Percentiles rank a stretch among this genome's conserved stretches.
Evolutionary conservation across 35 echinoderm and acorn worm species (phyloP).

Genomic region (Ophiothrix spiculata): DNA sequence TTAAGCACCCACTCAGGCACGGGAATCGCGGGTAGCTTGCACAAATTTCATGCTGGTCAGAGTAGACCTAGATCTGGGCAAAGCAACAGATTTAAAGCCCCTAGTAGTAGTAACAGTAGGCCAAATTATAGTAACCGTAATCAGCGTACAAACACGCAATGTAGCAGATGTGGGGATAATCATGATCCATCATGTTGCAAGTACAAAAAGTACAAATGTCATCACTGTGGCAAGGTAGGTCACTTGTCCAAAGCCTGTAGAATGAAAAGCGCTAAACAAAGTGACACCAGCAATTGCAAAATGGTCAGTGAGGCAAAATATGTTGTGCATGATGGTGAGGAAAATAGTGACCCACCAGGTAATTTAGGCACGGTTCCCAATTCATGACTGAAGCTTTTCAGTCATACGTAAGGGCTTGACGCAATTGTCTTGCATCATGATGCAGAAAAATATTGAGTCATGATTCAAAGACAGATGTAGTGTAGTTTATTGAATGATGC

Average conservation of each 20-base stretch:
- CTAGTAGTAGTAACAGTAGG: background rate
- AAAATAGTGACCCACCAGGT: background rate
- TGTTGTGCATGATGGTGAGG: too few species aligned
- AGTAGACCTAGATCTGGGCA: background rate
- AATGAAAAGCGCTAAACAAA: background rate
- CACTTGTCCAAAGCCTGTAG: conserved; percentile 54
- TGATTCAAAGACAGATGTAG: too few species aligned
- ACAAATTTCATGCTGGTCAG: background rate
- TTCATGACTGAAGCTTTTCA: too few species aligned
- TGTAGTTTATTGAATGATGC: too few species aligned
- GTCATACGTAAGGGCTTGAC: too few species aligned
- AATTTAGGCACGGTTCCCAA: too few species aligned
- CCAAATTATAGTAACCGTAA: background rate
- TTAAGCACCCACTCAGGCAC: background rate
- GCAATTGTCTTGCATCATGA: too few species aligned
- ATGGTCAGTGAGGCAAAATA: background rate
- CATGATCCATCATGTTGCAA: background rate
- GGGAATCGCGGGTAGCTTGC: background rate
- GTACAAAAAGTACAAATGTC: conserved; percentile 26
- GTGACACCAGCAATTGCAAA: background rate
- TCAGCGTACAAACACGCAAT: background rate
- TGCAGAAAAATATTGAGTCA: too few species aligned
- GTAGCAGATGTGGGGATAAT: background rate
- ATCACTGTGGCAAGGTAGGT: conserved; percentile 52
- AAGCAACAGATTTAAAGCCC: background rate